Conservation (phyloP, 2,113 vertebrate species). For the Etia nguti region DNA sequence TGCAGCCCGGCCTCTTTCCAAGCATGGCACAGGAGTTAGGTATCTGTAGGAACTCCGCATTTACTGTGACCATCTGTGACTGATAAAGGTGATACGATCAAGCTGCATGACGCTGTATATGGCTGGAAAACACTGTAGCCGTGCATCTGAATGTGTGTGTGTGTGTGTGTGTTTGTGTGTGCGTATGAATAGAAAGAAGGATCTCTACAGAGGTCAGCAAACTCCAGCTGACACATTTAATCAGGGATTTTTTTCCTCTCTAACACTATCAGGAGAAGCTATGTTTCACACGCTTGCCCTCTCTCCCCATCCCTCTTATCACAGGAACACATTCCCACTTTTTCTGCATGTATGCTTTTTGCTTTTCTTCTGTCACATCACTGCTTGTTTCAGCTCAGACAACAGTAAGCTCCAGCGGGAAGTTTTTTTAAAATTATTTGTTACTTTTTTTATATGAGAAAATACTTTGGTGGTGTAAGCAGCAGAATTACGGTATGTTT, state of each 20-base stretch:
- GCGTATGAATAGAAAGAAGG: conserved; percentile 27
- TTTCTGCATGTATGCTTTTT: neutral
- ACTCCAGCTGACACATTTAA: conserved; percentile 56
- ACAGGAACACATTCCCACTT: conserved; percentile 2
- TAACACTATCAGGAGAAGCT: conserved; percentile 25
- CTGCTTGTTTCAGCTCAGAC: neutral
- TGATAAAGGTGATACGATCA: conserved; percentile 15
- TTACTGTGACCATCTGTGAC: conserved; percentile 5
- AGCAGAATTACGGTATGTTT: neutral
- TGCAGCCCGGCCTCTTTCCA: neutral
- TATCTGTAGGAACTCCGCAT: neutral
- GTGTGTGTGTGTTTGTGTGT: neutral
- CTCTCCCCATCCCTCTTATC: conserved; percentile 32
- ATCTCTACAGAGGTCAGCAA: conserved; percentile 43
- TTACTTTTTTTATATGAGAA: neutral
- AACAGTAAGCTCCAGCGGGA: neutral
- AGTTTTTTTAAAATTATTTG: neutral
- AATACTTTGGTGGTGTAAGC: neutral
- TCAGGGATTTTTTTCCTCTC: conserved; percentile 26
- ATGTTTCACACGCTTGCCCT: conserved; percentile 10
- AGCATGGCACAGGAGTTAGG: neutral
- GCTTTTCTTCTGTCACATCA: neutral
- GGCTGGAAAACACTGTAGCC: neutral
- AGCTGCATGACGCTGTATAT: neutral
- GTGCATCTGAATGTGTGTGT: neutral